phyloP scores from a whole-genome alignment of 2,113 vertebrate genomes.

The Pionites leucogaster region DNA sequence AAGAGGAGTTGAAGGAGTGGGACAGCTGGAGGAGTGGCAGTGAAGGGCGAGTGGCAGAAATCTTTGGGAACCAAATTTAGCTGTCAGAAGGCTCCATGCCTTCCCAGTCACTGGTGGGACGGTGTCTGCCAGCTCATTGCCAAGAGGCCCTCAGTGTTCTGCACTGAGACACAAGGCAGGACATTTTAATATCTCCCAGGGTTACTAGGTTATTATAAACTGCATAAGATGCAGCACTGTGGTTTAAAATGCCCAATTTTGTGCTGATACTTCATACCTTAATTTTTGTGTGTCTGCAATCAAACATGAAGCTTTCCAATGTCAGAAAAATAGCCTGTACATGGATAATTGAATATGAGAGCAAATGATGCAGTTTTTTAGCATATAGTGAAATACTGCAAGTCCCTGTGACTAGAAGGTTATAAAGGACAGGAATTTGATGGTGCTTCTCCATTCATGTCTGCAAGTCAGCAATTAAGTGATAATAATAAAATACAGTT shows the following conservation, averaged over 20 bases:
- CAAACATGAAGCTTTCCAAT: neutral
- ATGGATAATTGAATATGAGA: neutral
- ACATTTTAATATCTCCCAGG: neutral
- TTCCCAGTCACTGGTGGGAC: fast-evolving
- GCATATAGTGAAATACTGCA: neutral
- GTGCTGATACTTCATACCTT: neutral
- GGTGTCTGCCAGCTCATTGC: neutral
- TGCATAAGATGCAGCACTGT: neutral
- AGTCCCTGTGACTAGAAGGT: neutral
- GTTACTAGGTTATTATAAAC: neutral
- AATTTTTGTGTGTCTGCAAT: neutral
- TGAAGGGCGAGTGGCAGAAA: neutral
- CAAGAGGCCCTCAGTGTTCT: neutral
- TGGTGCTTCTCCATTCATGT: neutral
- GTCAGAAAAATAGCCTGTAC: neutral
- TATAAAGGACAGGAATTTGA: neutral
- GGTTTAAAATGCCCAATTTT: neutral
- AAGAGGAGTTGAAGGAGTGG: fast-evolving
- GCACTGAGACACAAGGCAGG: neutral
- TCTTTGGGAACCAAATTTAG: neutral
- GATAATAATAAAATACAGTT: neutral
- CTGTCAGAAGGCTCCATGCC: neutral
- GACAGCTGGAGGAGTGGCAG: neutral
- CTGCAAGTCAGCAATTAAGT: neutral
- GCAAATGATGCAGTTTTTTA: neutral